Evolutionary conservation across 2,113 vertebrate genomes (phyloP), one percentile per base, ranked within the genome.

Genomic region (Brachyhypopomus gauderio): DNA sequence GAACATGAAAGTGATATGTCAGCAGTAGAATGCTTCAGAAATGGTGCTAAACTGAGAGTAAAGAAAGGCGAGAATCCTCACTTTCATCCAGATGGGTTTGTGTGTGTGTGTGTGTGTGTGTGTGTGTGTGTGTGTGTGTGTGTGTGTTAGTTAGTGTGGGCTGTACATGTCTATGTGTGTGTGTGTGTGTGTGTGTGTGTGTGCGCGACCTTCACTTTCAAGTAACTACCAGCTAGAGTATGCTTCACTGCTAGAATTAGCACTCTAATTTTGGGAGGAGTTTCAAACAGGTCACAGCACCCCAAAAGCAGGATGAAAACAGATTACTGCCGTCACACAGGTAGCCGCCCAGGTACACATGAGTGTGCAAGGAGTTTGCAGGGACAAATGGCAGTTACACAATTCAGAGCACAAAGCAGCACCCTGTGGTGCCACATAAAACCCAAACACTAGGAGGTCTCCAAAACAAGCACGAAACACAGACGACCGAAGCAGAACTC

Each of bases 1-100:
- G 83, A 23, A 85, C 27, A 74, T 80, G 73, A 80, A 83, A 80
- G 38, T 19, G 62, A 82, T 76, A 80, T 73, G 64, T 86, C 56
- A 80, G 56, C n/a, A 76, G 38, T 55, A 14, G n/a, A 62, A 30
- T 63, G 71, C 67, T 77, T 80, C 69, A 83, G 63, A 83, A 55
- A 66, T 75, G 77, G 52, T 76, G 23, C 58, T 64, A 58, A 78
- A 78, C 20, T 66, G 22, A 78, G 71, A 34, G 58, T 41, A 27
- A 72, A n/a, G 36, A 17, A 23, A 66, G 38, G 36, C 23, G 25
- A 67, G 56, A 30, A n/a, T 41, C 30, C 20, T 11, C 11, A 60
- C 48, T 25, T 60, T 71, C 7, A 45, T 2, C 16, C 19, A 20
- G 36, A 52, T 52, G 45, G 45, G 8, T 9, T 34, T 74, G 63